Evolutionary conservation across 92 coral and sea anemone species (phyloP).

Genomic region (Umimayanthus chanpuru): DNA sequence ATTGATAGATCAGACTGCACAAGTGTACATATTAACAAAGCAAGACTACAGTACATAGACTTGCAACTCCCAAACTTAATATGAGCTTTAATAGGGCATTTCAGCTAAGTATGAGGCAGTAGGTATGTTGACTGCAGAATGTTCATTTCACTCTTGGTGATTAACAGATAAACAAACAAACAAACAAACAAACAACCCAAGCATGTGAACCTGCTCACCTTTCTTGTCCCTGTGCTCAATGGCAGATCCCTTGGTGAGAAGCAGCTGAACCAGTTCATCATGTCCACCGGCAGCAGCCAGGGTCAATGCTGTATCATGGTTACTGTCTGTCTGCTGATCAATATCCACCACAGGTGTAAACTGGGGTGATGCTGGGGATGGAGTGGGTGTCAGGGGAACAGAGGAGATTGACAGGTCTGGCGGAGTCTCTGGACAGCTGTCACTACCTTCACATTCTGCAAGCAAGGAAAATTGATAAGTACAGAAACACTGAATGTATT

Average conservation of each 20-base stretch:
- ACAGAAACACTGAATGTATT: not conserved
- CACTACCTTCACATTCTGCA: slow-evolving; percentile 55
- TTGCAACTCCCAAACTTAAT: not conserved
- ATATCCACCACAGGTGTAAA: slow-evolving; percentile 91
- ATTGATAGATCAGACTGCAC: not conserved
- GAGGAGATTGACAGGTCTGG: slow-evolving; percentile 82
- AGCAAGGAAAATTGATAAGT: not conserved
- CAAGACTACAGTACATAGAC: not conserved
- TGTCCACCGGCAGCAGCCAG: slow-evolving; percentile 99
- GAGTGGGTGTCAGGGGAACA: slow-evolving; percentile 92
- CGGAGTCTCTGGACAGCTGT: slow-evolving; percentile 85
- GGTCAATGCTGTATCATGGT: slow-evolving; percentile 95
- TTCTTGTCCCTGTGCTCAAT: slow-evolving; percentile 97
- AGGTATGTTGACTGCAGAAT: not conserved
- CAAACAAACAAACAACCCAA: not conserved
- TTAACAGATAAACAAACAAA: not conserved
- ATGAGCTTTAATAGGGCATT: not conserved
- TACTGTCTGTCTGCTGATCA: slow-evolving; percentile 98
- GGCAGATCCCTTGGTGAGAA: slow-evolving; percentile 83
- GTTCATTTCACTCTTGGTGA: not conserved
- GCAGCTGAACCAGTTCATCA: slow-evolving; percentile 89
- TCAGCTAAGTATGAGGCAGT: not conserved
- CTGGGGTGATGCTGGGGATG: slow-evolving; percentile 97
- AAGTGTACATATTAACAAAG: not conserved
- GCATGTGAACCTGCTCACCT: slow-evolving; percentile 53